Evolutionary conservation across 2,113 vertebrate species (phyloP).

Genomic region (Plectropomus leopardus): DNA sequence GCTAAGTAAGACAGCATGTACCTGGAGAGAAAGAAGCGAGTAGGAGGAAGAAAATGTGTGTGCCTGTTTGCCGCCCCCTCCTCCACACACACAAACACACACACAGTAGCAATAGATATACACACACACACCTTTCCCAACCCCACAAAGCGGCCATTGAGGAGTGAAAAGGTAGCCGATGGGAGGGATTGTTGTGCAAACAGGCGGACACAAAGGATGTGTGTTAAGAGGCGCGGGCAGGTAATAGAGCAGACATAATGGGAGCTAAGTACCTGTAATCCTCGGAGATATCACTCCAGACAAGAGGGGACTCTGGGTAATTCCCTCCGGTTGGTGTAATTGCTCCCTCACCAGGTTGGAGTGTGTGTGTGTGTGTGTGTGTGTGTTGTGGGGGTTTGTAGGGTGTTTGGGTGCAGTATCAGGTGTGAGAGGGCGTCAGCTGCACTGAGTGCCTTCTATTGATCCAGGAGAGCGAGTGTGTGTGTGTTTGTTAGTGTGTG

Average conservation of each 20-base stretch:
- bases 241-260: constrained; percentile 95
- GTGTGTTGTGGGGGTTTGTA: constrained; percentile 2
- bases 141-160: constrained; percentile 80
- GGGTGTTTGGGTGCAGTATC: constrained; percentile 81
- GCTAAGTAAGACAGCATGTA: constrained; percentile 61
- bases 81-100: constrained; percentile 20
- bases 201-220: constrained; percentile 76
- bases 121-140: constrained; percentile 46
- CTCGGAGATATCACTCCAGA: constrained; percentile 89
- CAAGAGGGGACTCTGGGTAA: constrained; percentile 85
- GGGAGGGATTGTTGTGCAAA: constrained; percentile 81
- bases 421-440: constrained; percentile 89
- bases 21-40: constrained; percentile 51
- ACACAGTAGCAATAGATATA: background rate
- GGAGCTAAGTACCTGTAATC: constrained; percentile 97
- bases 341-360: constrained; percentile 84
- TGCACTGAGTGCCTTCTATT: constrained; percentile 90
- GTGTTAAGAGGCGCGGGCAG: constrained; percentile 83
- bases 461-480: constrained; percentile 84
- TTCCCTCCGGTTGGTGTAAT: constrained; percentile 89
- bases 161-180: constrained; percentile 74
- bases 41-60: background rate
- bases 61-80: background rate
- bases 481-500: constrained; percentile 21
- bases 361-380: constrained; percentile 53